Conservation (phyloP, 2,797 vertebrate genomes). For the Myotis findleyi region DNA sequence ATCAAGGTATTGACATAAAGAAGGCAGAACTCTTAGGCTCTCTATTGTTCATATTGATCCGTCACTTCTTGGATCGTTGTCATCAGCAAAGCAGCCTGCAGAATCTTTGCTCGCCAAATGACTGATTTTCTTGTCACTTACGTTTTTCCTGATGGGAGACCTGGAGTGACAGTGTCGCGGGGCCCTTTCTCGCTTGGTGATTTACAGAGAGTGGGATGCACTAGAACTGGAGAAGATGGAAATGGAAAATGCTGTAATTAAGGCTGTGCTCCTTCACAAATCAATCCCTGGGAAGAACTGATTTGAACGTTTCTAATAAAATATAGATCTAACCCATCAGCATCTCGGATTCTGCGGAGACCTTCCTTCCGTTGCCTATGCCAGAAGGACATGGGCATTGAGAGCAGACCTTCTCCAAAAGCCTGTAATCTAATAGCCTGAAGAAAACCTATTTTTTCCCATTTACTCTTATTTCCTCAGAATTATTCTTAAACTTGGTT, state of each 20-base stretch:
- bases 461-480: slow-evolving; percentile 76
- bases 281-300: background rate
- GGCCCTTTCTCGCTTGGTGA: slow-evolving; percentile 53
- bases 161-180: background rate
- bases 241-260: slow-evolving; percentile 12
- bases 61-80: background rate
- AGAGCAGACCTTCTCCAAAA: slow-evolving; percentile 65
- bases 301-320: slow-evolving; percentile 39
- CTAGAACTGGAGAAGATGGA: background rate
- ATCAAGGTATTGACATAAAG: background rate
- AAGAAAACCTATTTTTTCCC: slow-evolving; percentile 52
- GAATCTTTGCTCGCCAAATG: slow-evolving; percentile 49
- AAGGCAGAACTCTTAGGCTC: background rate
- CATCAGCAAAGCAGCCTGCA: slow-evolving; percentile 51
- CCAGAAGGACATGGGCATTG: background rate
- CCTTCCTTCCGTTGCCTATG: background rate
- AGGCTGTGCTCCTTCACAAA: background rate
- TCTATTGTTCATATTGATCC: slow-evolving; percentile 13
- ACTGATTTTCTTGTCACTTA: slow-evolving; percentile 71
- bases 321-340: background rate
- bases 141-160: slow-evolving; percentile 58
- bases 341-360: background rate
- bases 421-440: slow-evolving; percentile 66
- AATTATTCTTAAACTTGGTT: slow-evolving; percentile 77
- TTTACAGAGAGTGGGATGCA: background rate